Evolutionary conservation across 1,140 invertebrate genomes (phyloP).

Genomic region (Leptinotarsa undecemlineata): DNA sequence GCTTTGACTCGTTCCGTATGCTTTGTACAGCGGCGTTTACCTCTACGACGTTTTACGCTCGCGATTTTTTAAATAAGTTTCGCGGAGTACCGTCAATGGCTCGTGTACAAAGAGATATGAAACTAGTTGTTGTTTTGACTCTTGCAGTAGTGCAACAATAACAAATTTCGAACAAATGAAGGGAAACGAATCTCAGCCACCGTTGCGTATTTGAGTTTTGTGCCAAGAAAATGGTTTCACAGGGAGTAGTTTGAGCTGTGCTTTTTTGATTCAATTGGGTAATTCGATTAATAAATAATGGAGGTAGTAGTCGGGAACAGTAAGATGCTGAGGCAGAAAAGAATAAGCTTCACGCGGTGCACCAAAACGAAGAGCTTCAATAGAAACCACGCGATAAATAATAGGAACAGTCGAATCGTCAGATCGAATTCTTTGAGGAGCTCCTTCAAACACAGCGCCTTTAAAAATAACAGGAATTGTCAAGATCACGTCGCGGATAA

Average conservation of each 20-base stretch:
- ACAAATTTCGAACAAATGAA: neutral
- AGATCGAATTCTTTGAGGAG: constrained; percentile 18
- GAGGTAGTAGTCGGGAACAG: constrained; percentile 12
- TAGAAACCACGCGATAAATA: constrained; percentile 15
- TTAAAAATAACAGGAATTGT: constrained; percentile 1
- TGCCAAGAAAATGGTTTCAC: neutral
- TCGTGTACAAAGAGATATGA: neutral
- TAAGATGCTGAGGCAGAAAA: constrained; percentile 10
- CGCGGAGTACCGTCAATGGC: neutral
- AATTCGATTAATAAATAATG: constrained; percentile 15
- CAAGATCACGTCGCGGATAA: neutral
- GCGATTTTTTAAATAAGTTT: constrained; percentile 12
- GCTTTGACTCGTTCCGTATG: constrained; percentile 15
- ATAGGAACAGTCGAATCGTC: constrained; percentile 6
- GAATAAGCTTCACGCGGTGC: constrained; percentile 10
- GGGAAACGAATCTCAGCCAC: neutral
- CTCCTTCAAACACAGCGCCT: constrained; percentile 15
- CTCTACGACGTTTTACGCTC: neutral
- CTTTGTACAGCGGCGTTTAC: constrained; percentile 9
- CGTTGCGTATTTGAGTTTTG: neutral
- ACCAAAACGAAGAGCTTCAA: constrained; percentile 21
- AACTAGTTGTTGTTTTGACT: constrained; percentile 1
- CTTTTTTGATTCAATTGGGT: neutral
- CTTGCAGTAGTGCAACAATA: neutral
- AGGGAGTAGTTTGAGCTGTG: neutral